Base-by-base conservation (phyloP, 2,797 vertebrate genomes). In the Momotus momota region DNA sequence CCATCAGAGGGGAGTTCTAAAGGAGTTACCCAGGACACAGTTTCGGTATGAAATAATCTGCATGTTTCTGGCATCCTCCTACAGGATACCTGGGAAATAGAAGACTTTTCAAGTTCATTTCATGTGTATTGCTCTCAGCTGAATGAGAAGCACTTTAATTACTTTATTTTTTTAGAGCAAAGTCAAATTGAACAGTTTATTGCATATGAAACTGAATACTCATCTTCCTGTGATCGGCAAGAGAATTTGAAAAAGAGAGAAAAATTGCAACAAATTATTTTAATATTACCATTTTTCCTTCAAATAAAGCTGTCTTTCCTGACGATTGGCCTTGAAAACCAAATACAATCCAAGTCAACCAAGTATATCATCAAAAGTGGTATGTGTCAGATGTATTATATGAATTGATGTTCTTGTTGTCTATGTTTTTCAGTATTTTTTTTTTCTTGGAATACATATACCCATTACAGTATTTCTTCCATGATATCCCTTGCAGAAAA, bases 371-470 rank as follows among this genome's bases (percentile, higher is more conserved):
- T 72, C 57, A 81, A 22, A 92, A 88, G 49, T 60, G 9, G 54
- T 93, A 91, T 35, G 13, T 93, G 70, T 94, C 86, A 92, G 57
- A 91, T 93, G 27, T 86, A 95, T 81, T 78, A 89, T 12, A n/a
- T 92, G 79, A 92, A 94, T 91, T 74, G 66, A 96, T 95, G 49
- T 35, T 93, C 54, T 80, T 84, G 17, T 67, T 83, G n/a, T 74
- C 52, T 81, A 11, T 31, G 6, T 2, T 79, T 94, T 74, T 91
- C 21, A 35, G 5, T 41, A 18, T 13, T 52, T 66, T 84, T 45
- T 86, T 86, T 86, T n/a, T 35, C 26, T 62, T 69, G 40, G 67
- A 78, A 93, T 94, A 51, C 18, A 81, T 43, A 70, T 46, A 89
- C 4, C 6, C 31, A 73, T 89, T 66, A 45, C 48, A 81, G 13